Base-by-base conservation (phyloP, 1,140 invertebrate species). In the Megalopta genalis region DNA sequence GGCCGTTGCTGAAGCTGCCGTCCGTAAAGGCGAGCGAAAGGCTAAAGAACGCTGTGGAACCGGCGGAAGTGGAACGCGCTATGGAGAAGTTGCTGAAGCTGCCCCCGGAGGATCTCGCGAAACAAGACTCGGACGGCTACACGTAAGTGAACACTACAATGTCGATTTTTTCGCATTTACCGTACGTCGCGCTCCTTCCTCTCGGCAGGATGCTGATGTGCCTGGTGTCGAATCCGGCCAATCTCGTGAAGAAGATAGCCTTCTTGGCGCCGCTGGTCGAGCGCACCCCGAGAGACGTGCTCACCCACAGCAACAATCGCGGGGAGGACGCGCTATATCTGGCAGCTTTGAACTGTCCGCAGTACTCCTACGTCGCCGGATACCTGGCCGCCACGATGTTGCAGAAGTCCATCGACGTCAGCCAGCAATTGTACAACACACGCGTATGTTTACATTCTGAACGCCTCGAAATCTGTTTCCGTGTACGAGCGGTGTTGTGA, bases 301-400 rank as follows among this genome's bases (percentile, higher is more conserved):
- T 92, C 5, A 78, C 87, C 8, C 77, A 60, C 10, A 80, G 63
- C 6, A 92, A 91, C 52, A 85, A 87, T 69, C 86, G 83, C 23
- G 87, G 84, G 8, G 81, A 90, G 42, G 88, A 92, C 68, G 90
- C 90, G n/a, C 85, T 91, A 7, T 92, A 91, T 37, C 63, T 92
- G 23, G 89, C 90, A 2, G 88, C 90, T 1, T 82, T 91, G 25
- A 90, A 90, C 65, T 90, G 87, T 67, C 87, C 88, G 18, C 69
- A 90, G 75, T 67, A 86, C 86, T 68, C 89, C 0, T 90, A 89
- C 42, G 83, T 91, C 14, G 73, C 87, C 10, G 90, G 90, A 9
- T 92, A 92, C 66, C 49, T 92, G 4, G 90, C 88, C 0, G 90
- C 90, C 0, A 78, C 83, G 0, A 87, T 90, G 82, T 21, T 91